Evolutionary conservation across 2,797 vertebrate species (phyloP), one percentile per base, ranked within the genome.

Genomic region (Pelobates cultripes): DNA sequence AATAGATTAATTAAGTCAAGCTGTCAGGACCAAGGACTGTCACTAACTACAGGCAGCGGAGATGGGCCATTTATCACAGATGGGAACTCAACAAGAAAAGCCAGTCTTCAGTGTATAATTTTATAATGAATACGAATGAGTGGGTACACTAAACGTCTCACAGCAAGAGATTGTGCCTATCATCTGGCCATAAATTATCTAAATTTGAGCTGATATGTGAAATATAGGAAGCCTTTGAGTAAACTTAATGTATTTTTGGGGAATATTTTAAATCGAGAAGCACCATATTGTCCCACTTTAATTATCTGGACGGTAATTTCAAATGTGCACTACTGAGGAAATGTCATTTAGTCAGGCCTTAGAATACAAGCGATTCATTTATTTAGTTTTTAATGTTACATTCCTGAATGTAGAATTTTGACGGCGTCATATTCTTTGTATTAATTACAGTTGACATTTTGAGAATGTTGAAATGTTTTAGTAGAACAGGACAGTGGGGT

Each of bases 1-100:
- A 92, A 87, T 75, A 86, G 88, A 92, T 92, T 92, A 93, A 93
- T 94, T 90, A 91, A 91, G 83, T 87, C 83, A 84, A 86, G 83
- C 89, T 89, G 89, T 88, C 89, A 88, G 67, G 75, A 87, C 81
- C 83, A 92, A 91, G 87, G 84, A 85, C 88, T 92, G 82, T 87
- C 87, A 88, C 74, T 85, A 88, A 91, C 44, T 83, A 82, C 85
- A 86, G 85, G 78, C 75, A 83, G 74, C 4, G 2, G 79, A 88
- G 71, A 3, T 86, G 70, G 77, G 78, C 61, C 80, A 87, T 93
- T 92, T 92, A 88, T 93, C 87, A 90, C 85, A 86, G 80, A 81
- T 17, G 80, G 79, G 89, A 86, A 70, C 84, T 90, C 84, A 72
- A 84, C 3, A 53, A 75, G 85, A 89, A 88, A 86, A 90, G 82